These are phyloP conservation scores for Merops nubicus DNA, from an alignment of 2,113 vertebrate species.

Conservation along the genomic window DNA sequence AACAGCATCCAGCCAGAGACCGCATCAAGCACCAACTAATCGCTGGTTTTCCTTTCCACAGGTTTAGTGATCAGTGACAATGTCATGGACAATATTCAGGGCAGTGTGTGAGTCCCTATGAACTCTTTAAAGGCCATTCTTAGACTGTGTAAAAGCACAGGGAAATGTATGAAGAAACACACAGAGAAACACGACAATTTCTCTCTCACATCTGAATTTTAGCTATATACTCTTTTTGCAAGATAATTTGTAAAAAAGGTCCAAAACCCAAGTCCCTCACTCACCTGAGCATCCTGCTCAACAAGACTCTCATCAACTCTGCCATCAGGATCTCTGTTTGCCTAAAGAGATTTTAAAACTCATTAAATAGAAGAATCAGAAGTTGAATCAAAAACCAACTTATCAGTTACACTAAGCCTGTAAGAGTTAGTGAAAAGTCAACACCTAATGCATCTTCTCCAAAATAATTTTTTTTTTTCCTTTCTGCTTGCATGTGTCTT, in stretches of 20 bases:
- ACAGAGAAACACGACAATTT: neutral
- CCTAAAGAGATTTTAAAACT: conserved; percentile 70
- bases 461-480: neutral
- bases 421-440: neutral
- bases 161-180: neutral
- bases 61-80: neutral
- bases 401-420: neutral
- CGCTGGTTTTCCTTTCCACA: neutral
- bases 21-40: neutral
- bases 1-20: neutral
- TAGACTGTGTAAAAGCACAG: neutral
- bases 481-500: neutral
- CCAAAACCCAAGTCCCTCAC: neutral
- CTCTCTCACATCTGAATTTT: neutral
- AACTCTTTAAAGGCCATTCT: neutral
- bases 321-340: conserved; percentile 81
- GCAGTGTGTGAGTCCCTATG: neutral
- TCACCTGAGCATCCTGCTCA: conserved; percentile 93
- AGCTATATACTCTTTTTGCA: neutral
- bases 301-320: conserved; percentile 79
- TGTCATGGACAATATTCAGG: neutral
- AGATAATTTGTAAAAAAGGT: neutral
- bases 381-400: neutral
- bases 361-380: neutral
- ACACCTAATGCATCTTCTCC: neutral